Conservation (phyloP, 2,888 invertebrate species). For the Bombyx huttoni region DNA sequence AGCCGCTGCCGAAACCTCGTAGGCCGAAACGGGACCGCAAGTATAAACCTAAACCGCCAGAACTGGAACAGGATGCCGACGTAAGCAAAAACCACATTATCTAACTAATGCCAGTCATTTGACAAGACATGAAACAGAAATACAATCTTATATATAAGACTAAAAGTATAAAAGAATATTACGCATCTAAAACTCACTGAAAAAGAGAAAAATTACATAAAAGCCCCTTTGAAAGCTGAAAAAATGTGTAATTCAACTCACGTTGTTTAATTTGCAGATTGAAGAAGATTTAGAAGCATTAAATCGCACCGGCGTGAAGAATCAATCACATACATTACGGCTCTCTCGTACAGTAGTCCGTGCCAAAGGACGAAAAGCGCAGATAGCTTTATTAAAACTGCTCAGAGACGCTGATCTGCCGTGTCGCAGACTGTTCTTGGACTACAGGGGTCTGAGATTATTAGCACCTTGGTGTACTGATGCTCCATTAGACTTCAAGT, state of each 20-base stretch:
- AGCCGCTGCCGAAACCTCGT: constrained; percentile 21
- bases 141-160: too few relatives aligned
- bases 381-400: constrained; percentile 82
- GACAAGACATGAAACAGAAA: too few relatives aligned
- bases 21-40: constrained; percentile 51
- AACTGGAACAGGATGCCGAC: constrained; percentile 59
- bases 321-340: constrained; percentile 90
- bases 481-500: constrained; percentile 66
- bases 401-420: constrained; percentile 86
- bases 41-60: constrained; percentile 49
- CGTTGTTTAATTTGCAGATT: constrained; percentile 57
- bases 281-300: constrained; percentile 92
- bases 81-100: constrained; percentile 26
- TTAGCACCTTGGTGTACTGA: constrained; percentile 95
- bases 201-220: too few relatives aligned
- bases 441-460: constrained; percentile 92
- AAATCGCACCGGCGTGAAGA: constrained; percentile 84
- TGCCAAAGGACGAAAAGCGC: constrained; percentile 85
- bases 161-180: too few relatives aligned
- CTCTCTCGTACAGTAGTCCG: constrained; percentile 93
- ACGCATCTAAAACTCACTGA: too few relatives aligned
- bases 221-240: too few relatives aligned
- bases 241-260: too few relatives aligned
- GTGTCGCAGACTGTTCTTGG: constrained; percentile 88
- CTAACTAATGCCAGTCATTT: too few relatives aligned